phyloP scores from a whole-genome alignment of 2,888 invertebrate species.

The Pimpla rufipes region DNA sequence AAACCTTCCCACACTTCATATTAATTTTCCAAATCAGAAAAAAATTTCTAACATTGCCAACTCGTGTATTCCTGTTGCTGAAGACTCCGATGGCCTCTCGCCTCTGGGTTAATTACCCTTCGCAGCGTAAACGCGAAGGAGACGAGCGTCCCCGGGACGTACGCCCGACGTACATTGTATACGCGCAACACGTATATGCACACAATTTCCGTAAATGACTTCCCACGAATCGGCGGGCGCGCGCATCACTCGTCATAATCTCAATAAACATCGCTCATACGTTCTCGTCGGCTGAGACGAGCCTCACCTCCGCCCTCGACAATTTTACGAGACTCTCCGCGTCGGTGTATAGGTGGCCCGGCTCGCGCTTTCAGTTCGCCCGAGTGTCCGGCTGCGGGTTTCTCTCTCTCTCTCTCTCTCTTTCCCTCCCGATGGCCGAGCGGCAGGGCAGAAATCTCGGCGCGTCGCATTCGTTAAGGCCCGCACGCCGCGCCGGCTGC shows the following conservation, averaged over 20 bases:
- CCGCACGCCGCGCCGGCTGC: constrained; percentile 51
- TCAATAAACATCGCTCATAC: constrained; percentile 81
- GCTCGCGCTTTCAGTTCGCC: constrained; percentile 57
- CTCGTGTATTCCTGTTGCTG: constrained; percentile 25
- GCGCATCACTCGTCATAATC: constrained; percentile 74
- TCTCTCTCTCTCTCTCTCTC: constrained; percentile 56
- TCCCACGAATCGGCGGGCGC: constrained; percentile 73
- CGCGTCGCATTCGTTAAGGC: constrained; percentile 32
- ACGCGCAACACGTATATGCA: background rate
- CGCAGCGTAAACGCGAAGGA: constrained; percentile 17
- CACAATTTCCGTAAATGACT: constrained; percentile 72
- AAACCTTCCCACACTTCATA: too few relatives aligned
- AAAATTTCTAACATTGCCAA: too few relatives aligned
- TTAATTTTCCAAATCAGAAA: too few relatives aligned
- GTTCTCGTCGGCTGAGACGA: constrained; percentile 40
- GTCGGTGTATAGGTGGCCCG: constrained; percentile 23
- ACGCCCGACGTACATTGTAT: constrained; percentile 26
- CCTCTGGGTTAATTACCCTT: constrained; percentile 57
- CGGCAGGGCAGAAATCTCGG: constrained; percentile 52
- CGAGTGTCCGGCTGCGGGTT: constrained; percentile 41
- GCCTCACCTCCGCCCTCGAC: constrained; percentile 74
- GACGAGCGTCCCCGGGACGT: constrained; percentile 25
- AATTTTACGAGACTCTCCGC: constrained; percentile 74
- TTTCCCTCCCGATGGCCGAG: constrained; percentile 58
- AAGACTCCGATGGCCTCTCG: constrained; percentile 17